Conservation (phyloP, 1,140 invertebrate species). For the Platorchestia sp. region DNA sequence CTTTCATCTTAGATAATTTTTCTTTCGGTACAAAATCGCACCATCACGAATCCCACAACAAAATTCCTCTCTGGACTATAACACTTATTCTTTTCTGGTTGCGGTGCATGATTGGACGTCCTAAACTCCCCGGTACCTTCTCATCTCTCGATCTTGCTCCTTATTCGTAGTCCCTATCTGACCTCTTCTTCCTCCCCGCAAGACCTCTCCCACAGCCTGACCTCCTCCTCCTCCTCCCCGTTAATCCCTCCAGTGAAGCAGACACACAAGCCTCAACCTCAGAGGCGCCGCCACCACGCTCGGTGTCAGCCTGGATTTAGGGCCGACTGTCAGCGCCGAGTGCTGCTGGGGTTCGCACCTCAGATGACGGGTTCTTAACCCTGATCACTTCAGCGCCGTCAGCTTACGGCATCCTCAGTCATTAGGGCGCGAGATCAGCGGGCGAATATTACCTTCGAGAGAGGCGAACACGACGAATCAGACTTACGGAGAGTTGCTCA, state of each 20-base stretch:
- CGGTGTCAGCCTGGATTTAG: not conserved
- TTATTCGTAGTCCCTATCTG: not conserved
- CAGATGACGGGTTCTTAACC: slow-evolving; percentile 6
- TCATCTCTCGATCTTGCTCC: not conserved
- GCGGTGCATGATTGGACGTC: not conserved
- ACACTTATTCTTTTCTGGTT: not conserved
- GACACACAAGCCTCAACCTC: not conserved
- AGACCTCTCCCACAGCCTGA: not conserved
- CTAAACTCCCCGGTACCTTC: not conserved
- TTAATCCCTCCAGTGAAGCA: not conserved
- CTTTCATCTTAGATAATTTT: not conserved
- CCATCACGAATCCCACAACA: not conserved
- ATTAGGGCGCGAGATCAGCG: not conserved
- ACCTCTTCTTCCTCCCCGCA: not conserved
- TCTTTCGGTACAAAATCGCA: not conserved
- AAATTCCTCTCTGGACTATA: not conserved
- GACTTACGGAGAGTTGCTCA: not conserved
- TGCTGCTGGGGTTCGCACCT: not conserved
- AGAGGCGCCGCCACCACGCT: not conserved
- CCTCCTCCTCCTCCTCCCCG: not conserved
- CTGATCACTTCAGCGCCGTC: slow-evolving; percentile 4
- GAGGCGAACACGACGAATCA: not conserved
- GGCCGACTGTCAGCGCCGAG: not conserved
- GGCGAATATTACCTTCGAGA: not conserved
- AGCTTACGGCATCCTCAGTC: not conserved